Evolutionary conservation across 1,140 invertebrate genomes (phyloP).

Genomic region (Carcinoscorpius rotundicauda): DNA sequence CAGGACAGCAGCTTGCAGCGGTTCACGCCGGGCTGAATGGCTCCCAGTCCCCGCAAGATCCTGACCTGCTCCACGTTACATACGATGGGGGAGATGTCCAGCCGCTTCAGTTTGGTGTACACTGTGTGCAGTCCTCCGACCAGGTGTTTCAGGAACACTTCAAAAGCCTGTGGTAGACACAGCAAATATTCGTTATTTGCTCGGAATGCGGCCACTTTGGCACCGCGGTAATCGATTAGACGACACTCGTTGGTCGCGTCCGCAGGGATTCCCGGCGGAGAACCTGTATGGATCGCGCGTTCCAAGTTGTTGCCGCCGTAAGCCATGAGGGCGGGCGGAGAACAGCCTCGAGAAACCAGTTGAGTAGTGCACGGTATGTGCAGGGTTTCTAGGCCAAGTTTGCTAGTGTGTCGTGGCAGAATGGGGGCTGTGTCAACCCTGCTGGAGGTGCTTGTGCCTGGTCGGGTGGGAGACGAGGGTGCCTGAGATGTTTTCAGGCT

Average conservation of each 20-base stretch:
- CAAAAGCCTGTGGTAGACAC: slow-evolving; percentile 95
- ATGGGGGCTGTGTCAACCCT: too few relatives aligned
- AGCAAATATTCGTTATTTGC: slow-evolving; percentile 96
- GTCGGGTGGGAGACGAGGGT: too few relatives aligned
- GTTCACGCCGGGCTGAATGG: slow-evolving; percentile 98
- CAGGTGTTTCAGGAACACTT: slow-evolving; percentile 96
- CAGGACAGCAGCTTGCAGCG: slow-evolving; percentile 95
- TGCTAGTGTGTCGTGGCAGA: too few relatives aligned
- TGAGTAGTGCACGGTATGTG: too few relatives aligned
- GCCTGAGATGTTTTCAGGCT: too few relatives aligned
- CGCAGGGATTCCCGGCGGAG: slow-evolving; percentile 39
- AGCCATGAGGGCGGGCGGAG: background rate
- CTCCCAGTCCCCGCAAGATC: slow-evolving; percentile 88
- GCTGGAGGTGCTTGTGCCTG: too few relatives aligned
- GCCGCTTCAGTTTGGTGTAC: slow-evolving; percentile 94
- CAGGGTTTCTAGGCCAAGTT: too few relatives aligned
- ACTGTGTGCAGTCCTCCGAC: slow-evolving; percentile 97
- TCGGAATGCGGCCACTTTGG: slow-evolving; percentile 94
- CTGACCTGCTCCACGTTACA: slow-evolving; percentile 99
- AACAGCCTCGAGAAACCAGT: background rate
- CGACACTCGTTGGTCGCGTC: slow-evolving; percentile 94
- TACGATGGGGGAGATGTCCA: slow-evolving; percentile 95
- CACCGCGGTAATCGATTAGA: slow-evolving; percentile 88
- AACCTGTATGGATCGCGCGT: slow-evolving; percentile 14
- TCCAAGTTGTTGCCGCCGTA: background rate